phyloP scores from a whole-genome alignment of 2,113 vertebrate genomes.

The Poeciliopsis prolifica region DNA sequence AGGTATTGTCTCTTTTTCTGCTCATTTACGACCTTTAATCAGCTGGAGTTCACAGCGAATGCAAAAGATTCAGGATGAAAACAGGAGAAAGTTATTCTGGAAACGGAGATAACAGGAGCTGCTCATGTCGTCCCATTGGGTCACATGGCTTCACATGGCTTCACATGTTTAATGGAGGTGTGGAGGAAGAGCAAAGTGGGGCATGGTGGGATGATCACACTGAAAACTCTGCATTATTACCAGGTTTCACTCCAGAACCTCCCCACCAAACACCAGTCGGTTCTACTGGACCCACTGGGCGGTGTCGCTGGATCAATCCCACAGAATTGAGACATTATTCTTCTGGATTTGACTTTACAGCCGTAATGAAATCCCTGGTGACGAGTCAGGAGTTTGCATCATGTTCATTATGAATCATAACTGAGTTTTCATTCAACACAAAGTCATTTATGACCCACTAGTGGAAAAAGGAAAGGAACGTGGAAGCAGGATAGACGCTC shows the following conservation, averaged over 20 bases:
- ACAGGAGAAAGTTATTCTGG: not conserved
- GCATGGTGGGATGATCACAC: constrained; percentile 32
- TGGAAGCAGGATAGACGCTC: not conserved
- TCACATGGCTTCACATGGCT: constrained; percentile 16
- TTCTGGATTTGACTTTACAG: constrained; percentile 27
- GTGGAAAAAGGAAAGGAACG: not conserved
- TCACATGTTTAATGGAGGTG: constrained; percentile 53
- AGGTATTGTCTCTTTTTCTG: constrained; percentile 61
- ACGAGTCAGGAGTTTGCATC: constrained; percentile 32
- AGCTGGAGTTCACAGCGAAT: not conserved
- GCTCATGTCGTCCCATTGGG: constrained; percentile 18
- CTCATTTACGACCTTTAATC: not conserved
- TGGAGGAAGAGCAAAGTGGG: constrained; percentile 52
- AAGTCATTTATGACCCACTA: constrained; percentile 38
- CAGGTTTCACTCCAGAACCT: constrained; percentile 22
- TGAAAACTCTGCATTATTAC: constrained; percentile 16
- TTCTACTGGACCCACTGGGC: not conserved
- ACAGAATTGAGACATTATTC: constrained; percentile 14
- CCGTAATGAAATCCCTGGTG: constrained; percentile 39
- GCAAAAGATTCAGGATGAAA: not conserved
- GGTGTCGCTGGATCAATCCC: constrained; percentile 25
- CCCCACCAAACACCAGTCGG: not conserved
- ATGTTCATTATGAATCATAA: constrained; percentile 25
- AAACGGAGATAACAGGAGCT: not conserved
- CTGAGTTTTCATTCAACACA: constrained; percentile 3